phyloP scores from a whole-genome alignment of 2,888 invertebrate genomes.

The Himalopsyche anomala region DNA sequence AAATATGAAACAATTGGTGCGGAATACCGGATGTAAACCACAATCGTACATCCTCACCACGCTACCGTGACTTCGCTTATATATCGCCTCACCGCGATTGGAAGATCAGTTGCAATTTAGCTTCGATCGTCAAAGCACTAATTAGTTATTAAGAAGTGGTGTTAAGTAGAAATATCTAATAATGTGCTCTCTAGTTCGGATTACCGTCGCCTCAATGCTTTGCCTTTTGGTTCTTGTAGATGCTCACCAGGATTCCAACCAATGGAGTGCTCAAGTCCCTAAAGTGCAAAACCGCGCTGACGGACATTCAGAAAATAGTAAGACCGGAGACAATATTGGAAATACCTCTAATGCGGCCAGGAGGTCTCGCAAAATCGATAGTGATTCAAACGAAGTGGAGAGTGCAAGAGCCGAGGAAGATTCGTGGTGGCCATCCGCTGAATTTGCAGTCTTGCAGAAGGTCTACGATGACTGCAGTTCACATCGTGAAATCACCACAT shows the following conservation, averaged over 20 bases:
- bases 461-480: slow-evolving; percentile 81
- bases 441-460: slow-evolving; percentile 78
- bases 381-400: slow-evolving; percentile 72
- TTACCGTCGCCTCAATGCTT: slow-evolving; percentile 73
- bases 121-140: slow-evolving; percentile 66
- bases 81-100: slow-evolving; percentile 74
- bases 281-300: not conserved
- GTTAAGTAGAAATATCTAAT: slow-evolving; percentile 39
- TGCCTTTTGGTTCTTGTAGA: slow-evolving; percentile 69
- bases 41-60: slow-evolving; percentile 68
- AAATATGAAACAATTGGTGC: slow-evolving; percentile 77
- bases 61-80: slow-evolving; percentile 74
- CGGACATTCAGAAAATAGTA: slow-evolving; percentile 43
- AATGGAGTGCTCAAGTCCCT: slow-evolving; percentile 8
- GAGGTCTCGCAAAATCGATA: slow-evolving; percentile 45
- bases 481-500: slow-evolving; percentile 78
- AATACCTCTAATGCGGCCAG: slow-evolving; percentile 69
- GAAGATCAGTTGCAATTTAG: slow-evolving; percentile 72
- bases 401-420: slow-evolving; percentile 75
- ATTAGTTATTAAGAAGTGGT: slow-evolving; percentile 67
- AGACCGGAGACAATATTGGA: slow-evolving; percentile 69
- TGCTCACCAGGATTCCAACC: slow-evolving; percentile 59
- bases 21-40: slow-evolving; percentile 77
- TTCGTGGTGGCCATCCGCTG: slow-evolving; percentile 78
- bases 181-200: slow-evolving; percentile 76